Evolutionary conservation across 2,888 invertebrate genomes (phyloP).

Genomic region (Lasius fuliginosus): DNA sequence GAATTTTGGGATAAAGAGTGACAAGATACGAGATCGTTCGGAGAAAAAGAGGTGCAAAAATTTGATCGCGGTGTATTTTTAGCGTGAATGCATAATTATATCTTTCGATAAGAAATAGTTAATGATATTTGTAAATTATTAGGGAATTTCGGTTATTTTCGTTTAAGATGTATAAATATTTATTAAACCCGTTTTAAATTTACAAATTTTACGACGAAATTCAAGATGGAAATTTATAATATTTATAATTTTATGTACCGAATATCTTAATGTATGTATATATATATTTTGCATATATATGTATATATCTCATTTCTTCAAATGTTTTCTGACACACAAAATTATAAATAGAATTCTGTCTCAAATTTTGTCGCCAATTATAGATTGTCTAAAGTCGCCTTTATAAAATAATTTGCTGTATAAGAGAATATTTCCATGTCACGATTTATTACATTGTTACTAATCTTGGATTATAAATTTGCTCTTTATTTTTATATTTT

Average conservation of each 20-base stretch:
- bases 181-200: not conserved
- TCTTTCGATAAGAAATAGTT: not conserved
- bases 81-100: not conserved
- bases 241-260: too few species aligned
- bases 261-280: too few species aligned
- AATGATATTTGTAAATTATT: not conserved
- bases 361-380: too few species aligned
- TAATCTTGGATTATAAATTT: too few species aligned
- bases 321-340: too few species aligned
- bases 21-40: not conserved
- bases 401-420: too few species aligned
- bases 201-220: not conserved
- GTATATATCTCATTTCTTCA: too few species aligned
- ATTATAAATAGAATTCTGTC: too few species aligned
- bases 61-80: not conserved
- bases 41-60: conserved; percentile 6
- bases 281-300: too few species aligned
- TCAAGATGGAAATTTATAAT: too few species aligned
- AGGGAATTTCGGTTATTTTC: not conserved
- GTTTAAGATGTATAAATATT: not conserved
- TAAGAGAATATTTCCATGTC: not conserved
- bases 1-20: not conserved
- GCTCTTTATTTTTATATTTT: not conserved
- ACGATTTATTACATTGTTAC: not conserved
- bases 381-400: too few species aligned